A percentile compares a stretch with the other conserved stretches of the same genome.
These are phyloP conservation scores for Peromyscus maniculatus DNA, from an alignment of 2,113 vertebrate species.

Conservation along the genomic window DNA sequence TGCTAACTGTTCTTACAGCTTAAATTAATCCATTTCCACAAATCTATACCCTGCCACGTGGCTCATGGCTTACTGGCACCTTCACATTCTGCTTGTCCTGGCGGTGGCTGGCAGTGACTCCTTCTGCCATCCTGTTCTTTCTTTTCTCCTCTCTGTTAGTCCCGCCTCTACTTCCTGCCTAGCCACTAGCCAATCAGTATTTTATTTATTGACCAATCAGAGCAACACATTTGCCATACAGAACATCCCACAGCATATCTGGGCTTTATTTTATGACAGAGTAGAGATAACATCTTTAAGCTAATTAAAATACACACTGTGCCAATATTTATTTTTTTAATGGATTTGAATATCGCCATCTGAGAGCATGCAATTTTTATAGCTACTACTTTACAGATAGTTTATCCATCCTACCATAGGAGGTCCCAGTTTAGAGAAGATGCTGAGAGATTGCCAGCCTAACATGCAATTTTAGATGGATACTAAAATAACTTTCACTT, in stretches of 20 bases:
- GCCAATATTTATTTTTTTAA: neutral
- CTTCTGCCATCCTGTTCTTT: too few relatives aligned
- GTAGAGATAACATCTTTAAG: neutral
- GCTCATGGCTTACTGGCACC: too few relatives aligned
- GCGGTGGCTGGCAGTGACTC: too few relatives aligned
- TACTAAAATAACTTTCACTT: slow-evolving; percentile 87
- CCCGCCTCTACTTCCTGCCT: too few relatives aligned
- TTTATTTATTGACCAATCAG: too few relatives aligned
- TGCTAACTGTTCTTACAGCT: too few relatives aligned
- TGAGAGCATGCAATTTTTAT: neutral
- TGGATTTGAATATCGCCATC: neutral
- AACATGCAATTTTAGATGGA: slow-evolving; percentile 80
- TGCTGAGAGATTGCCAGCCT: slow-evolving; percentile 60
- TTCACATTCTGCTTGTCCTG: too few relatives aligned
- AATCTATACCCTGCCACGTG: too few relatives aligned
- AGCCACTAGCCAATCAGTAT: too few relatives aligned
- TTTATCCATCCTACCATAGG: neutral
- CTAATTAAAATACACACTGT: neutral
- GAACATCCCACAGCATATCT: neutral
- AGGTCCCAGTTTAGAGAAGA: slow-evolving; percentile 2
- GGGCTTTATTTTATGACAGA: neutral
- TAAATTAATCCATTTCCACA: too few relatives aligned
- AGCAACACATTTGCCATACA: too few relatives aligned
- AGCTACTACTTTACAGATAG: neutral
- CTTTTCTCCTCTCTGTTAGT: too few relatives aligned